phyloP scores from a whole-genome alignment of 2,113 vertebrate genomes.

The Plotosus lineatus region DNA sequence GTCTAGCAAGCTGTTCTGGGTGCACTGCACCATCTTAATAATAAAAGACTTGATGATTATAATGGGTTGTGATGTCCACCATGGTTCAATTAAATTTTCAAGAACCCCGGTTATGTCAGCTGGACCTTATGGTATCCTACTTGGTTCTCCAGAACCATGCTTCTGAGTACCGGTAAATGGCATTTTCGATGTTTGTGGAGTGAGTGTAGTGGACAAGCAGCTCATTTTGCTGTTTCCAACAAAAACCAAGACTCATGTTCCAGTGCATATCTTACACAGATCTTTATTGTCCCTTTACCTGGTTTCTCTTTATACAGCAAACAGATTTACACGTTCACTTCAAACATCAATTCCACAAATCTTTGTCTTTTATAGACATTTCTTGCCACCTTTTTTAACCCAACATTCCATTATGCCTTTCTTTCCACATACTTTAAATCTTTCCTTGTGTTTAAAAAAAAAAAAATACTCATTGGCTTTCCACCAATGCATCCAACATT shows the following conservation, averaged over 20 bases:
- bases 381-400: constrained; percentile 49
- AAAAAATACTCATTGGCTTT: constrained; percentile 45
- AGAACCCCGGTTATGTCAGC: neutral
- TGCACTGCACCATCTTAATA: too few species aligned
- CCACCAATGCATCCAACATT: constrained; percentile 41
- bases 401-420: constrained; percentile 31
- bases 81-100: neutral
- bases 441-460: too few species aligned
- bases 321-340: constrained; percentile 60
- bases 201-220: neutral
- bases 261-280: constrained; percentile 73
- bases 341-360: constrained; percentile 44
- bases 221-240: neutral
- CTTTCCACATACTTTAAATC: constrained; percentile 60
- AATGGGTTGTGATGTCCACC: neutral
- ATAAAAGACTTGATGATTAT: too few species aligned
- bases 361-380: constrained; percentile 38
- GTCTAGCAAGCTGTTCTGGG: too few species aligned
- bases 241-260: constrained; percentile 45
- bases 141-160: too few species aligned
- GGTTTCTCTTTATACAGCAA: constrained; percentile 57
- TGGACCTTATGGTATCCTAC: neutral
- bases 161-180: neutral
- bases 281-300: constrained; percentile 71
- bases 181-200: neutral